Evolutionary conservation across 2,113 vertebrate genomes (phyloP).

Genomic region (Psilopogon haemacephalus): DNA sequence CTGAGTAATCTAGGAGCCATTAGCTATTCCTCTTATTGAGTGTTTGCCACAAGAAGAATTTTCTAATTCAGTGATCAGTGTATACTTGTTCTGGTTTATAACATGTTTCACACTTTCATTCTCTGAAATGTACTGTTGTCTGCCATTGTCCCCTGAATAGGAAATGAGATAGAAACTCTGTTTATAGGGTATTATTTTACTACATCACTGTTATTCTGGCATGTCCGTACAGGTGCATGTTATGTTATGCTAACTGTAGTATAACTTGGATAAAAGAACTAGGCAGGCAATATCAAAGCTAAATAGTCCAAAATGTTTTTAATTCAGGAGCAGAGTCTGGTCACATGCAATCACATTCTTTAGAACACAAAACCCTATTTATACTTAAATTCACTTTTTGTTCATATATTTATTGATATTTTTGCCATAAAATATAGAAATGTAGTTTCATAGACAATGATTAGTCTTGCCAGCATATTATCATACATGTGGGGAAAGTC

Average conservation of each 20-base stretch:
- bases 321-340: background rate
- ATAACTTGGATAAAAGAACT: background rate
- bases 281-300: background rate
- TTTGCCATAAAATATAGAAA: background rate
- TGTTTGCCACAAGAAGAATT: background rate
- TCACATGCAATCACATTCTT: background rate
- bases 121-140: background rate
- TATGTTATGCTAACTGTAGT: background rate
- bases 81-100: background rate
- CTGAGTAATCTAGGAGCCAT: background rate
- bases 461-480: background rate
- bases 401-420: background rate
- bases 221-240: background rate
- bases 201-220: background rate
- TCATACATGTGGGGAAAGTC: background rate
- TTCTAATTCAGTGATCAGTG: background rate
- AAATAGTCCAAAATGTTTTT: background rate
- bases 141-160: background rate
- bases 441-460: constrained; percentile 7
- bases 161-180: background rate
- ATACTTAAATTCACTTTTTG: background rate
- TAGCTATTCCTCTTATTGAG: background rate
- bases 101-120: background rate
- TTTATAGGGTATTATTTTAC: background rate
- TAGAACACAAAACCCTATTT: background rate